Evolutionary conservation across 92 coral and sea anemone genomes (phyloP).

Genomic region (Galaxea fascicularis): DNA sequence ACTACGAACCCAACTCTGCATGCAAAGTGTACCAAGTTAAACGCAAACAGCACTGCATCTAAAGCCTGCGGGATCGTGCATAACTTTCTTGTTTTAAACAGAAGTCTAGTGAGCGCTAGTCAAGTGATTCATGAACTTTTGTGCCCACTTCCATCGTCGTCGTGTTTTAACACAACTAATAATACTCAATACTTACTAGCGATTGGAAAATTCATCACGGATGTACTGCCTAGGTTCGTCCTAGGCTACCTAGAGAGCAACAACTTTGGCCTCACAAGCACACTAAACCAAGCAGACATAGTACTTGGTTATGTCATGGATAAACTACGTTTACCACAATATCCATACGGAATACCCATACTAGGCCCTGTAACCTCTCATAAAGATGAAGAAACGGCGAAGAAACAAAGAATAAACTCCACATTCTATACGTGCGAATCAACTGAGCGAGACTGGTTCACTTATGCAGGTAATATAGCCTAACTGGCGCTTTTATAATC

Average conservation of each 20-base stretch:
- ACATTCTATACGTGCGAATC: slow-evolving; percentile 81
- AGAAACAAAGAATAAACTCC: neutral
- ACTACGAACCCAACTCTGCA: slow-evolving; percentile 26
- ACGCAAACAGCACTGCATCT: neutral
- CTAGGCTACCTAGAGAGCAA: slow-evolving; percentile 58
- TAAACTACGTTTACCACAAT: slow-evolving; percentile 58
- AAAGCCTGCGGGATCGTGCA: slow-evolving; percentile 52
- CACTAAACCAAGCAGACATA: slow-evolving; percentile 74
- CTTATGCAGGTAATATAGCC: slow-evolving; percentile 77
- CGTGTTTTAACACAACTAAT: slow-evolving; percentile 56
- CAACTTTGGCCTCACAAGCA: slow-evolving; percentile 75
- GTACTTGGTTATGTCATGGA: slow-evolving; percentile 81
- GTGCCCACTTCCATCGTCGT: slow-evolving; percentile 46
- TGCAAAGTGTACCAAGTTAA: neutral
- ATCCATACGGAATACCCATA: slow-evolving; percentile 59
- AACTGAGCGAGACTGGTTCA: slow-evolving; percentile 47
- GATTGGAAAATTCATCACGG: slow-evolving; percentile 49
- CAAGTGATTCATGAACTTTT: slow-evolving; percentile 25
- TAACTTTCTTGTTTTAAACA: slow-evolving; percentile 10
- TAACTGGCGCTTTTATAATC: neutral
- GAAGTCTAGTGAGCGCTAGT: neutral
- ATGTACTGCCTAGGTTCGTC: slow-evolving; percentile 52
- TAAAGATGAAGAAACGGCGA: slow-evolving; percentile 56
- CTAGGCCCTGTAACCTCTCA: slow-evolving; percentile 70
- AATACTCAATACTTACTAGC: slow-evolving; percentile 1